Conservation (phyloP, 2,797 vertebrate species). For the Neosilurus mollespiculum region DNA sequence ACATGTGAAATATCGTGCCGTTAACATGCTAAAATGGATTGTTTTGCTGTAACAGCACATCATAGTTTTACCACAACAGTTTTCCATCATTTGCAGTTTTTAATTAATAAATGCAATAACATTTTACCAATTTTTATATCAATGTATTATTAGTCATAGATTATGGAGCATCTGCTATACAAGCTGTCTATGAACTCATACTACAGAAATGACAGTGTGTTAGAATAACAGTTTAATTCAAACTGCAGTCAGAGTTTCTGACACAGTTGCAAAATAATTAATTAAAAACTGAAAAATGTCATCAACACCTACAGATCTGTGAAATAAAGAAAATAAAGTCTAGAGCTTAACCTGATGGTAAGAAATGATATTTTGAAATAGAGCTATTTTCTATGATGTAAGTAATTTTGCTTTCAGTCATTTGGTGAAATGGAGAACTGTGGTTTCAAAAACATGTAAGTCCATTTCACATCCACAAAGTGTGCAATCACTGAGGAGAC, state of each 20-base stretch:
- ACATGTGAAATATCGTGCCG: no score
- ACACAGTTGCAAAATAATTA: no score
- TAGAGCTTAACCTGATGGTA: not conserved
- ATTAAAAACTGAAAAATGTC: not conserved
- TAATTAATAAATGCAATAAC: not conserved
- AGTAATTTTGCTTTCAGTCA: not conserved
- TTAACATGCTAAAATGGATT: not conserved
- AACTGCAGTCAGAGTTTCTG: not conserved
- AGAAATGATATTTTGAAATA: not conserved
- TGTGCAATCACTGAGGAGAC: not conserved
- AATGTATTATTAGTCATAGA: not conserved
- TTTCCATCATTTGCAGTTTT: not conserved
- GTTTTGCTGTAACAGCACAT: not conserved
- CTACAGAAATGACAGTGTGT: not conserved
- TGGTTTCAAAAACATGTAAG: not conserved
- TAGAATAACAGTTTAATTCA: not conserved
- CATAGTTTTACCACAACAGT: not conserved
- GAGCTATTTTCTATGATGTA: not conserved
- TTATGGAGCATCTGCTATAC: not conserved
- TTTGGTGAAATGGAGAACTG: not conserved
- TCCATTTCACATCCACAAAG: not conserved
- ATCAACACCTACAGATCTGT: not conserved
- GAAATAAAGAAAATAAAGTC: not conserved
- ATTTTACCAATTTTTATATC: not conserved
- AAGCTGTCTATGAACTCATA: not conserved